Conservation (phyloP, 92 coral and sea anemone genomes). For the Umimayanthus chanpuru region DNA sequence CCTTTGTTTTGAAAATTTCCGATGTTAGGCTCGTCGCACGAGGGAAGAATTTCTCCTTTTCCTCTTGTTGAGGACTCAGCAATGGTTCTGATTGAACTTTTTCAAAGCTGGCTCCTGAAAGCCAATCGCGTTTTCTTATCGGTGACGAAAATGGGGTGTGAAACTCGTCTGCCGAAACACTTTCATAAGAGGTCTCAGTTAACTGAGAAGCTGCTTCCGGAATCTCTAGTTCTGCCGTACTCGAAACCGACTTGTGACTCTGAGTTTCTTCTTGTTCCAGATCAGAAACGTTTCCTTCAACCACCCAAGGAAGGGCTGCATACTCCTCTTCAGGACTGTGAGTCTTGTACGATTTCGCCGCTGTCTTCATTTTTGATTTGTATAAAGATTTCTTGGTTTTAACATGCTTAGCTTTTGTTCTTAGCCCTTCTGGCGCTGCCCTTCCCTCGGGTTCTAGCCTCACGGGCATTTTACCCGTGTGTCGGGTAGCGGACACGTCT, state of each 20-base stretch:
- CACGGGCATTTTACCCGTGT: background rate
- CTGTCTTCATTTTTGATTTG: slow-evolving; percentile 43
- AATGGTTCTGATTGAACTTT: slow-evolving; percentile 73
- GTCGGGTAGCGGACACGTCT: slow-evolving; percentile 14
- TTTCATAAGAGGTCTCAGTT: slow-evolving; percentile 25
- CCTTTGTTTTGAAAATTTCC: slow-evolving; percentile 36
- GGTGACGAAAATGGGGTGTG: slow-evolving; percentile 38
- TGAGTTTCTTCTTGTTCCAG: background rate
- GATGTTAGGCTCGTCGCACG: slow-evolving; percentile 42
- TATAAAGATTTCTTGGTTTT: slow-evolving; percentile 29
- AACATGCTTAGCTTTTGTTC: slow-evolving; percentile 10
- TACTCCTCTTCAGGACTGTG: slow-evolving; percentile 3
- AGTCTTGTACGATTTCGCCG: slow-evolving; percentile 39
- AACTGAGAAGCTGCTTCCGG: slow-evolving; percentile 5
- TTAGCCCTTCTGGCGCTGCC: slow-evolving; percentile 20
- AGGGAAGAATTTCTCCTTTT: background rate
- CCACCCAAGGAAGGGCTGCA: background rate
- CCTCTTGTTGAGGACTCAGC: slow-evolving; percentile 48
- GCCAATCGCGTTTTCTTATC: background rate
- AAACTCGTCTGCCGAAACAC: slow-evolving; percentile 29
- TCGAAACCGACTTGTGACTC: background rate
- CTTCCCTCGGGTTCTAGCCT: slow-evolving; percentile 39
- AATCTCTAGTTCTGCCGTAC: slow-evolving; percentile 15
- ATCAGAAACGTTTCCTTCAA: background rate
- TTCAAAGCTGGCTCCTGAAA: slow-evolving; percentile 26